These are phyloP conservation scores for Probaryconus sp. DNA, from an alignment of 1,140 invertebrate genomes.

Conservation along the genomic window DNA sequence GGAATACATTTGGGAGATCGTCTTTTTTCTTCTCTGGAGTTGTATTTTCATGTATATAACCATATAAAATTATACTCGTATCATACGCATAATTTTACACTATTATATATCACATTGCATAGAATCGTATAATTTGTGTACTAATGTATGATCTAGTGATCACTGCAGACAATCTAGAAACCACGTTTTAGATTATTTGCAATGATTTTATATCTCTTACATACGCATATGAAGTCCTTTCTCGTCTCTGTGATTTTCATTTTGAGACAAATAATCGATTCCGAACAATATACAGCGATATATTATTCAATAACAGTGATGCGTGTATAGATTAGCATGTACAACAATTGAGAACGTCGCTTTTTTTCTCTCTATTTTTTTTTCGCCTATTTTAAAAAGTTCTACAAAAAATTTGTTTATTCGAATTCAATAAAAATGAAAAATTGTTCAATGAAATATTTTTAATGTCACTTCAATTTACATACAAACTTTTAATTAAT, in stretches of 20 bases:
- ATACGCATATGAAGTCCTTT: constrained; percentile 21
- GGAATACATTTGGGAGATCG: too few relatives aligned
- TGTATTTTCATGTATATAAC: constrained; percentile 9
- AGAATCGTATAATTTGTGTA: constrained; percentile 20
- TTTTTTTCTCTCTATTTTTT: background rate
- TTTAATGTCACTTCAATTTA: too few relatives aligned
- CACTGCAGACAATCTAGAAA: constrained; percentile 14
- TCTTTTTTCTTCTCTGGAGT: too few relatives aligned
- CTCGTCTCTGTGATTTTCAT: constrained; percentile 13
- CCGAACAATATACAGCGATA: constrained; percentile 20
- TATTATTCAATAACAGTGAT: constrained; percentile 34
- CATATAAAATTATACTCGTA: constrained; percentile 36
- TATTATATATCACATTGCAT: constrained; percentile 9
- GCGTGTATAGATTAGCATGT: constrained; percentile 33
- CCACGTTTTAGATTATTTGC: constrained; percentile 32
- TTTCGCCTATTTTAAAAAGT: too few relatives aligned
- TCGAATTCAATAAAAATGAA: too few relatives aligned
- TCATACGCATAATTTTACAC: constrained; percentile 25
- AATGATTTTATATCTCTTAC: constrained; percentile 33
- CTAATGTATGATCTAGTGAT: constrained; percentile 3
- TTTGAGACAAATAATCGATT: constrained; percentile 25
- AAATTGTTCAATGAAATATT: constrained; percentile 33
- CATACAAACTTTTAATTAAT: too few relatives aligned
- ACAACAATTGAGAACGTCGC: constrained; percentile 21
- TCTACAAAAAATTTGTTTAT: too few relatives aligned